phyloP scores from a whole-genome alignment of 2,797 vertebrate species.

The Peromyscus nudipes region DNA sequence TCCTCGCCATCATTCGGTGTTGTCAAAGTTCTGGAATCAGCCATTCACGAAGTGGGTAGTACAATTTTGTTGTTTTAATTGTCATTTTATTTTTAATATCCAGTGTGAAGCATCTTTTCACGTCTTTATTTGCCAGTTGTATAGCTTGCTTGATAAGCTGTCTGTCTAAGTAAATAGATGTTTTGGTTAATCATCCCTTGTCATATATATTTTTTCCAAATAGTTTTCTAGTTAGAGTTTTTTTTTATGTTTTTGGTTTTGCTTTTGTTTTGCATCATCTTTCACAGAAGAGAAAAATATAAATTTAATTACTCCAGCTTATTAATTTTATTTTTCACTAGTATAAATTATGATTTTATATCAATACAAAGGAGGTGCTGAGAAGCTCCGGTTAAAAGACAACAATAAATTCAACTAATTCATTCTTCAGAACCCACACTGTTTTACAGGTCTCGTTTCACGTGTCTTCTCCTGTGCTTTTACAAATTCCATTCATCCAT shows the following conservation, averaged over 20 bases:
- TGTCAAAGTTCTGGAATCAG: background rate
- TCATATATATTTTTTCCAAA: background rate
- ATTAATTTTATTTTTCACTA: background rate
- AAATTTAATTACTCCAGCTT: background rate
- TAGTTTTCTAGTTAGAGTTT: background rate
- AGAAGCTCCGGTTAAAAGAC: background rate
- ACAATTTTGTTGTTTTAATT: background rate
- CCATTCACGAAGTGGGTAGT: background rate
- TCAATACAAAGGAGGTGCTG: background rate
- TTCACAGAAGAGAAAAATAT: background rate
- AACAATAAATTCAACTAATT: background rate
- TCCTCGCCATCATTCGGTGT: background rate
- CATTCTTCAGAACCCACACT: background rate
- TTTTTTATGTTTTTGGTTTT: background rate
- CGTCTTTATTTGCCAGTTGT: background rate
- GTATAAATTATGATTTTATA: background rate
- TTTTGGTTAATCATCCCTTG: background rate
- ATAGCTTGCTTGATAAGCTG: background rate
- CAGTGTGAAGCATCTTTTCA: background rate
- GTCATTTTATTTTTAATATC: background rate
- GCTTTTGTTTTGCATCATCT: background rate
- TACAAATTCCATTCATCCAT: background rate
- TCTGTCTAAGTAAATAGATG: background rate
- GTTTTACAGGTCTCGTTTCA: background rate
- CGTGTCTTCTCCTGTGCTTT: background rate